Evolutionary conservation across 2,888 invertebrate species (phyloP).

Genomic region (Coremacera marginata): DNA sequence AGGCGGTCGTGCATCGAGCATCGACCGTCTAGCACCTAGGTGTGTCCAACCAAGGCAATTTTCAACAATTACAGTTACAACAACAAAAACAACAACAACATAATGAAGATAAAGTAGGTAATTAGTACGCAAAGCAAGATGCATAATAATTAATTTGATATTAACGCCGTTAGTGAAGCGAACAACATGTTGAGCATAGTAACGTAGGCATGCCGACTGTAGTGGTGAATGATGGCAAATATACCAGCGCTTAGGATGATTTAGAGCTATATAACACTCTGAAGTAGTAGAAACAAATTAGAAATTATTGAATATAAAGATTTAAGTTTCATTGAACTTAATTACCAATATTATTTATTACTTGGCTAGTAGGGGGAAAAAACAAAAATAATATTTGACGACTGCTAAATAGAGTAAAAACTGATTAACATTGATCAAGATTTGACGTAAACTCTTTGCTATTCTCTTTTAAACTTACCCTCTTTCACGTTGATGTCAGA

Average conservation of each 20-base stretch:
- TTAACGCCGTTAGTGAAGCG: slow-evolving; percentile 15
- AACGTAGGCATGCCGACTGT: neutral
- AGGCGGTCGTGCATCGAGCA: too few species aligned
- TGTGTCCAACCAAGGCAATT: neutral
- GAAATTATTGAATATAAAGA: too few species aligned
- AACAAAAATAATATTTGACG: too few species aligned
- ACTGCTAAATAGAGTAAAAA: too few species aligned
- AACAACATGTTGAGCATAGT: slow-evolving; percentile 1
- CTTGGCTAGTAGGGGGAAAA: too few species aligned
- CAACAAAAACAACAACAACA: slow-evolving; percentile 26
- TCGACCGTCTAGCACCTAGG: neutral
- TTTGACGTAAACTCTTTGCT: too few species aligned
- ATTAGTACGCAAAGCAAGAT: slow-evolving; percentile 45
- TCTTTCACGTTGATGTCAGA: too few species aligned
- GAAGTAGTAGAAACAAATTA: too few species aligned
- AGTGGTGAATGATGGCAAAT: neutral
- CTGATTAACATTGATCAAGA: too few species aligned
- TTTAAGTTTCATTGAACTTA: too few species aligned
- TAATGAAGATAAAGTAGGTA: slow-evolving; percentile 50
- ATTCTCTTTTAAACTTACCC: too few species aligned
- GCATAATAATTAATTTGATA: slow-evolving; percentile 48
- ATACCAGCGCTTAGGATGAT: neutral
- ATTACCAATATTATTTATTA: too few species aligned
- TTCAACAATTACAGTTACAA: neutral
- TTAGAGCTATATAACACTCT: neutral